Evolutionary conservation across 2,113 vertebrate genomes (phyloP).

Genomic region (Anas platyrhynchos): DNA sequence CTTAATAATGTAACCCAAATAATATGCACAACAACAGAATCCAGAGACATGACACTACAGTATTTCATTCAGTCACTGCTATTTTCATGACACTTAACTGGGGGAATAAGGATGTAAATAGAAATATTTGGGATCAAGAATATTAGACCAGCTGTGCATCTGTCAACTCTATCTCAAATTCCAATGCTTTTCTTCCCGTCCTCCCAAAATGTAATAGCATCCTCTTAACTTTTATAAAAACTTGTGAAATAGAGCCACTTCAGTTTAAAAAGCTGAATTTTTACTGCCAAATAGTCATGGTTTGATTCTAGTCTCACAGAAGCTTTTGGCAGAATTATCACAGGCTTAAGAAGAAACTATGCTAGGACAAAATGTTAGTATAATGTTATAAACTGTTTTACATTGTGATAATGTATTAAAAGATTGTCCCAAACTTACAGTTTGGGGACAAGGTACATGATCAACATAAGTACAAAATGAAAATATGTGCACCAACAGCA

Average conservation of each 20-base stretch:
- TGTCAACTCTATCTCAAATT: background rate
- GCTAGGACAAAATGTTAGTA: background rate
- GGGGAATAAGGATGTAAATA: background rate
- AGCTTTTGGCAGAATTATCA: background rate
- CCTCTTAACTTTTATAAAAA: background rate
- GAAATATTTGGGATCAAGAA: background rate
- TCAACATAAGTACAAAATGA: background rate
- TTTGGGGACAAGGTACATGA: background rate
- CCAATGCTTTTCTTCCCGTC: background rate
- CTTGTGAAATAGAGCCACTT: background rate
- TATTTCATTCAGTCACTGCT: background rate
- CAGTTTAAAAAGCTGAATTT: background rate
- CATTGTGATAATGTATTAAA: background rate
- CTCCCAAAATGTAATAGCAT: background rate
- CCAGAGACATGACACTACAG: background rate
- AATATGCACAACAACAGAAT: background rate
- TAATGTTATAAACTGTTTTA: background rate
- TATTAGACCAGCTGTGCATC: background rate
- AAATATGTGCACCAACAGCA: background rate
- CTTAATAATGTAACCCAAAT: background rate
- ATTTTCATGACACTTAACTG: background rate
- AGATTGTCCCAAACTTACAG: background rate
- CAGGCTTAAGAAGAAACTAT: background rate
- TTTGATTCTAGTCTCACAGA: background rate
- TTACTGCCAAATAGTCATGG: background rate